Evolutionary conservation across 1,140 invertebrate genomes (phyloP).

Genomic region (Zophobas atratus): DNA sequence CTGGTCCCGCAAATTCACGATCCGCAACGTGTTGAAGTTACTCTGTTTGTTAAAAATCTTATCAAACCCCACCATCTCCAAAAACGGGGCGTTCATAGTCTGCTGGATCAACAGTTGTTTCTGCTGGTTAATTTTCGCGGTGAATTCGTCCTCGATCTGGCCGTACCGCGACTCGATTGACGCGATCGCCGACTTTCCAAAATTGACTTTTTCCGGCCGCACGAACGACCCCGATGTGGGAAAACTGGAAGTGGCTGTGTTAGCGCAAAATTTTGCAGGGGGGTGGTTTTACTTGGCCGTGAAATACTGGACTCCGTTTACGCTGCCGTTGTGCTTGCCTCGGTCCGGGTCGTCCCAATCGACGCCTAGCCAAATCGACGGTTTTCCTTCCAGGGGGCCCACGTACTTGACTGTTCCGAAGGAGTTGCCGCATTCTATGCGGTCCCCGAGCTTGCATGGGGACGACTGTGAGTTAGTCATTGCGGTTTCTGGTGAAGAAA

Average conservation of each 20-base stretch:
- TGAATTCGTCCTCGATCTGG: slow-evolving; percentile 72
- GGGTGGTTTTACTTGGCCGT: slow-evolving; percentile 75
- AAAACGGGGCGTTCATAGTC: slow-evolving; percentile 82
- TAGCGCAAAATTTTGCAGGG: not conserved
- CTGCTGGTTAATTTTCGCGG: slow-evolving; percentile 73
- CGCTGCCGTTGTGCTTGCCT: slow-evolving; percentile 92
- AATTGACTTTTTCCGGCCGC: slow-evolving; percentile 83
- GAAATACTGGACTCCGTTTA: slow-evolving; percentile 88
- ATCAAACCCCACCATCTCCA: slow-evolving; percentile 91
- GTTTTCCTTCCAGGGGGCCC: slow-evolving; percentile 71
- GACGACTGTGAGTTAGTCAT: slow-evolving; percentile 17
- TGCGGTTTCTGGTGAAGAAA: not conserved
- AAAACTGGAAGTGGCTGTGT: slow-evolving; percentile 67
- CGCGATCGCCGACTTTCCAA: slow-evolving; percentile 78
- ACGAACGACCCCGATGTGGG: slow-evolving; percentile 89
- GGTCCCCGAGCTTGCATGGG: slow-evolving; percentile 56
- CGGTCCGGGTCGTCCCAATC: slow-evolving; percentile 93
- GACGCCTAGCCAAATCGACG: slow-evolving; percentile 86
- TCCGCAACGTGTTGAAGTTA: slow-evolving; percentile 81
- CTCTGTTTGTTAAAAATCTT: slow-evolving; percentile 88
- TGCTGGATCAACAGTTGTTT: slow-evolving; percentile 76
- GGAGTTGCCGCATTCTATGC: slow-evolving; percentile 64
- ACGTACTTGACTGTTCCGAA: slow-evolving; percentile 70
- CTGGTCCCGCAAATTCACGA: slow-evolving; percentile 80
- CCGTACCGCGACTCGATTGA: slow-evolving; percentile 85